Conservation (phyloP, 2,797 vertebrate species). For the Heteromormyrus szaboi region DNA sequence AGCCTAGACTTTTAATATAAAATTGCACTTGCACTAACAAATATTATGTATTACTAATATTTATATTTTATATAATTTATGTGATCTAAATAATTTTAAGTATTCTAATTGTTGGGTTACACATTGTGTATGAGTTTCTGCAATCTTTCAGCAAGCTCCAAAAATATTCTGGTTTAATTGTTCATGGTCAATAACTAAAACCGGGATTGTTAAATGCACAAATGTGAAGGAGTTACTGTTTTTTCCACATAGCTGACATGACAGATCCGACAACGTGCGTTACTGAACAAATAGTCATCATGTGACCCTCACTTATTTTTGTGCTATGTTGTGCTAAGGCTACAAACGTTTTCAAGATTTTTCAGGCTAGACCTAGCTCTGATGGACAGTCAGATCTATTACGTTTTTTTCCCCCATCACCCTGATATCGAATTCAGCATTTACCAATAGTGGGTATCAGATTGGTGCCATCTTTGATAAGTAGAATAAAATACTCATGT, state of each 20-base stretch:
- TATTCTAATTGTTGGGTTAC: neutral
- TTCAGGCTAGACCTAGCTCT: neutral
- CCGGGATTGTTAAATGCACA: neutral
- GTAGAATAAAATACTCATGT: neutral
- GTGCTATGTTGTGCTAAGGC: neutral
- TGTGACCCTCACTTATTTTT: neutral
- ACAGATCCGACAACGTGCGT: neutral
- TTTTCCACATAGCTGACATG: neutral
- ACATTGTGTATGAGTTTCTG: neutral
- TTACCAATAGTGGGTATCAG: neutral
- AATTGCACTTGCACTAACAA: neutral
- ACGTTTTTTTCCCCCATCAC: neutral
- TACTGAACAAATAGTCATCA: neutral
- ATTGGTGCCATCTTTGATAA: neutral
- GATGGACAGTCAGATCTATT: neutral
- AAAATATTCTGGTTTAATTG: neutral
- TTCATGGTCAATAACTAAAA: neutral
- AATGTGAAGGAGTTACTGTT: neutral
- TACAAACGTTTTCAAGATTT: neutral
- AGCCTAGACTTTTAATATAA: neutral
- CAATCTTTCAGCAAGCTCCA: neutral
- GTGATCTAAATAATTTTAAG: neutral
- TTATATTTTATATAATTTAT: neutral
- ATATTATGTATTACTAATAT: neutral
- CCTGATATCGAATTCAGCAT: neutral